phyloP scores from a whole-genome alignment of 2,888 invertebrate genomes.

The Melinaea marsaeus region DNA sequence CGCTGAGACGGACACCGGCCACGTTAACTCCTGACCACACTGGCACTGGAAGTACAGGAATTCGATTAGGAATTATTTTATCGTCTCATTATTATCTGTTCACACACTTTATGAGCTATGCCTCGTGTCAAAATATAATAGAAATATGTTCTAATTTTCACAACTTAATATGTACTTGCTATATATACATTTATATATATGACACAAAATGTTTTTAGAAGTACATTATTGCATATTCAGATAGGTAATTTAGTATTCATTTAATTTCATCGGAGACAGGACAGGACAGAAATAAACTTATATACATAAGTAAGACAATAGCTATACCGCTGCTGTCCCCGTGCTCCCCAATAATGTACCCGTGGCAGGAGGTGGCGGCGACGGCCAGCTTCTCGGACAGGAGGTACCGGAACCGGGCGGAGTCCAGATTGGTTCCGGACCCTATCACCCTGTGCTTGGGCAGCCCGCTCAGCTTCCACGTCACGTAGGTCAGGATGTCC shows the following conservation, averaged over 20 bases:
- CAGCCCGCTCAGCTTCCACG: conserved; percentile 96
- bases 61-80: neutral
- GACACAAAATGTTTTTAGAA: neutral
- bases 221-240: neutral
- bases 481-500: conserved; percentile 93
- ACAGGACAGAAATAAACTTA: neutral
- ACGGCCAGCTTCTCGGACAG: conserved; percentile 89
- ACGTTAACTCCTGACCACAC: conserved; percentile 97
- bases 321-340: conserved; percentile 89
- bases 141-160: too few relatives aligned
- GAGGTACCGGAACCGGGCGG: conserved; percentile 92
- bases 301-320: neutral
- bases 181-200: neutral
- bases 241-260: neutral
- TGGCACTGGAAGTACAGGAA: conserved; percentile 78
- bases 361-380: conserved; percentile 91
- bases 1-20: conserved; percentile 90
- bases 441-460: conserved; percentile 93
- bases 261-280: neutral
- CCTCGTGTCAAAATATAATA: too few relatives aligned
- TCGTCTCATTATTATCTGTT: too few relatives aligned
- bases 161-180: too few relatives aligned
- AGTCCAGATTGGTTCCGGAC: conserved; percentile 95
- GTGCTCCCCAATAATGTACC: conserved; percentile 96
- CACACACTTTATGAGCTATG: too few relatives aligned